A percentile compares a stretch with the other conserved stretches of the same genome.
These are phyloP conservation scores for Myotis myotis DNA, from an alignment of 2,797 vertebrate genomes.

Conservation along the genomic window DNA sequence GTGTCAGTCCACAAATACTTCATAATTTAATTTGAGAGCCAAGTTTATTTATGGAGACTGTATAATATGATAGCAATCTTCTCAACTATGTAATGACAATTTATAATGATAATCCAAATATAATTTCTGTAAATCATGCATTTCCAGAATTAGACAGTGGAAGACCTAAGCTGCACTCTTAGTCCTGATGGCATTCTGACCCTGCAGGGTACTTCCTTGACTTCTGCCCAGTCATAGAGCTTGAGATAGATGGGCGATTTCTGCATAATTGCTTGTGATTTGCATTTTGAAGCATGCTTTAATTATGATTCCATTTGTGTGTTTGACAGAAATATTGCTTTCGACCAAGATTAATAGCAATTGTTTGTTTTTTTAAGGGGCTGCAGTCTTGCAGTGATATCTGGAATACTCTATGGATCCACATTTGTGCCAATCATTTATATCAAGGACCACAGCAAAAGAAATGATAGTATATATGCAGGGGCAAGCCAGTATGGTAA, in stretches of 20 bases:
- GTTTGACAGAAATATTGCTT: not conserved
- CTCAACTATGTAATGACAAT: not conserved
- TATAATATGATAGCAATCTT: not conserved
- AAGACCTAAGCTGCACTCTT: not conserved
- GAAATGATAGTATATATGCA: conserved; percentile 85
- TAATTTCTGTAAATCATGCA: not conserved
- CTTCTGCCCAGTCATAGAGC: not conserved
- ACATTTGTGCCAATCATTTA: conserved; percentile 91
- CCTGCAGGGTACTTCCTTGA: not conserved
- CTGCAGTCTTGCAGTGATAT: conserved; percentile 87
- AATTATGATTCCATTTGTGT: not conserved
- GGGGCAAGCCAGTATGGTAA: conserved; percentile 92
- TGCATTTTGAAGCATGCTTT: not conserved
- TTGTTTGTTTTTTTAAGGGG: conserved; percentile 84
- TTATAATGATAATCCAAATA: not conserved
- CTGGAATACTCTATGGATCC: conserved; percentile 89
- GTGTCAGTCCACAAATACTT: not conserved
- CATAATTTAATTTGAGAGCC: not conserved
- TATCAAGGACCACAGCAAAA: conserved; percentile 90
- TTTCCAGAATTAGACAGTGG: not conserved
- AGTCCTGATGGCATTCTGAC: not conserved
- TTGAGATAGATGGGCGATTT: not conserved
- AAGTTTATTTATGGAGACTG: not conserved
- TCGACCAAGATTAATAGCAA: conserved; percentile 11
- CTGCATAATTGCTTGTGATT: not conserved